Evolutionary conservation across 2,888 invertebrate species (phyloP).

Genomic region (Pseudanteris insignis): DNA sequence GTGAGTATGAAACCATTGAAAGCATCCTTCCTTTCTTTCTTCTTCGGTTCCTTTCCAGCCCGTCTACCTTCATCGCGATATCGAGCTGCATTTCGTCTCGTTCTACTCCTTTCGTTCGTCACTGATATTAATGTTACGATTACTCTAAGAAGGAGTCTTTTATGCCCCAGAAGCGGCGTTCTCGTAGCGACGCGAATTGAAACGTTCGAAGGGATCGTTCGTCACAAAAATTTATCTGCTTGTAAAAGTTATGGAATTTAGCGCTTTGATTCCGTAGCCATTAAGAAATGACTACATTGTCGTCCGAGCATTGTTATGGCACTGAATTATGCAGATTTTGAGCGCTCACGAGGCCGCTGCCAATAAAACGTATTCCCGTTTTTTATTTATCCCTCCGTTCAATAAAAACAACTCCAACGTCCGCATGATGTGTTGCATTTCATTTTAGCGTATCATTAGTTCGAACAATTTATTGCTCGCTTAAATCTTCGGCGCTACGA

Average conservation of each 20-base stretch:
- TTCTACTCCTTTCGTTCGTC: conserved; percentile 46
- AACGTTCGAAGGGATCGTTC: conserved; percentile 47
- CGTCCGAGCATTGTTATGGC: conserved; percentile 34
- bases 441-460: conserved; percentile 18
- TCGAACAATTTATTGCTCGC: conserved; percentile 11
- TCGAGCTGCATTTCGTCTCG: conserved; percentile 37
- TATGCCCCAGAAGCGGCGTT: conserved; percentile 35
- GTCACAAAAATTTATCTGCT: conserved; percentile 46
- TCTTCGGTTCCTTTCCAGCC: conserved; percentile 32
- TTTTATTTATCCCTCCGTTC: conserved; percentile 31
- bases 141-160: conserved; percentile 43
- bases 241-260: conserved; percentile 46
- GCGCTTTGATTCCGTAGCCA: conserved; percentile 44
- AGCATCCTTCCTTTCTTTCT: conserved; percentile 42
- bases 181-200: conserved; percentile 46
- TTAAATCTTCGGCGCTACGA: conserved; percentile 8
- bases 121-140: conserved; percentile 49
- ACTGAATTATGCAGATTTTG: conserved; percentile 42
- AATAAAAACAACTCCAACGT: no score
- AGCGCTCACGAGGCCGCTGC: conserved; percentile 33
- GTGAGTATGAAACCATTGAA: conserved; percentile 48
- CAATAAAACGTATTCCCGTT: conserved; percentile 31
- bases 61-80: conserved; percentile 36
- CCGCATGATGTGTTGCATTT: conserved; percentile 10
- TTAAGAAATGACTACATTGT: conserved; percentile 45